phyloP scores from a whole-genome alignment of 2,888 invertebrate genomes.

The Xestia rhomboidea region DNA sequence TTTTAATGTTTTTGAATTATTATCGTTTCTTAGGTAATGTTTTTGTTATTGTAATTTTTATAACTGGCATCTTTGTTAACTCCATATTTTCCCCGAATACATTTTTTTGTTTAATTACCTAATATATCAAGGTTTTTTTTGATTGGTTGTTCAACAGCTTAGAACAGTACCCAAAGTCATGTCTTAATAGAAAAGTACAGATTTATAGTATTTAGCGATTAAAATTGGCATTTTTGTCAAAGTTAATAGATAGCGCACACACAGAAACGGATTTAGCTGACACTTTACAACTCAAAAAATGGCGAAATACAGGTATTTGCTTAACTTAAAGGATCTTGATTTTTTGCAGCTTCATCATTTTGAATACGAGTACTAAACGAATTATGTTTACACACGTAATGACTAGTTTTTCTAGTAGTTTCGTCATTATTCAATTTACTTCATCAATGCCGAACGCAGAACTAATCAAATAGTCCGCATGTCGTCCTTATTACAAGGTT shows the following conservation, averaged over 20 bases:
- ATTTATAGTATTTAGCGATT: neutral
- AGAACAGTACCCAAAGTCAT: too few species aligned
- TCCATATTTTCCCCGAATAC: neutral
- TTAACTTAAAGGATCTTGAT: neutral
- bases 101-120: too few species aligned
- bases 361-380: constrained; percentile 27
- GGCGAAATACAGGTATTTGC: neutral
- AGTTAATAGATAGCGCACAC: too few species aligned
- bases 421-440: constrained; percentile 50
- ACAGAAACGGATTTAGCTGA: neutral
- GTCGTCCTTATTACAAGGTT: constrained; percentile 4
- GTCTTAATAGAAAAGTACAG: too few species aligned
- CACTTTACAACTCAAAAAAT: neutral
- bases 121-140: too few species aligned
- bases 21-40: constrained; percentile 18
- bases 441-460: constrained; percentile 32
- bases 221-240: neutral
- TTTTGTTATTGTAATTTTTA: constrained; percentile 5
- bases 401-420: constrained; percentile 39
- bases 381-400: constrained; percentile 48
- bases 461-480: constrained; percentile 8
- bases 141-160: neutral
- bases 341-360: neutral
- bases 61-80: neutral
- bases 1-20: constrained; percentile 25